Percentiles rank a stretch among this genome's conserved stretches.
phyloP scores from a whole-genome alignment of 2,888 invertebrate genomes.

The Patella ulyssiponensis region DNA sequence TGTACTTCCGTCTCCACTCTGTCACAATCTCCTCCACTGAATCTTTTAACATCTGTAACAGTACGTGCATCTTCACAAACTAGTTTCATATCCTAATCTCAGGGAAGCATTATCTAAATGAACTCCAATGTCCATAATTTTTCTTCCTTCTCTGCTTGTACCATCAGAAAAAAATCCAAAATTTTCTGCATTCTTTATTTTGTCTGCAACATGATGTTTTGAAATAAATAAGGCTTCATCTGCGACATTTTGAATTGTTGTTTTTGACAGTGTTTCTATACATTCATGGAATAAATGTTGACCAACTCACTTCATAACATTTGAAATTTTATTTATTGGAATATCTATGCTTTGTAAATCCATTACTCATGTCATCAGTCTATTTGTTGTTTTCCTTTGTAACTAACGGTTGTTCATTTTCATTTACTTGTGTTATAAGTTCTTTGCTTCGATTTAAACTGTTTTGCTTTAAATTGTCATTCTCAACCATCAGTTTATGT shows the following conservation, averaged over 20 bases:
- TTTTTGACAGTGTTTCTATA: neutral
- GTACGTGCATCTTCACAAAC: constrained; percentile 3
- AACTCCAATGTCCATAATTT: constrained; percentile 1
- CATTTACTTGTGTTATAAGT: no score
- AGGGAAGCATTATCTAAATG: neutral
- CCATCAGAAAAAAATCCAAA: constrained; percentile 9
- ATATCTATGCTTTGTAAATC: no score
- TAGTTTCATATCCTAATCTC: neutral
- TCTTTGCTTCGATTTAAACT: no score
- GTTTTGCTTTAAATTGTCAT: no score
- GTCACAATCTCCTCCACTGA: no score
- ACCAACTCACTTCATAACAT: no score
- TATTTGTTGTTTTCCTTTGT: no score
- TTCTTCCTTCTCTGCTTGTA: constrained; percentile 6
- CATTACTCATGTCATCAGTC: no score
- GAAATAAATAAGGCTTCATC: constrained; percentile 6
- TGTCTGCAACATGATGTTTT: neutral
- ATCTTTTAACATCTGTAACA: neutral
- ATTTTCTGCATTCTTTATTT: neutral
- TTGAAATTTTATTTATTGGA: no score
- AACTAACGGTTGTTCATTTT: no score
- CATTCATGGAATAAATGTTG: neutral
- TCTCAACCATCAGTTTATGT: no score
- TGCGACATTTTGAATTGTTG: constrained; percentile 13
- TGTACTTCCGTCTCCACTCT: no score